Evolutionary conservation across 2,888 invertebrate genomes (phyloP), one percentile per base, ranked within the genome.

Genomic region (Pseudococcus viburni): DNA sequence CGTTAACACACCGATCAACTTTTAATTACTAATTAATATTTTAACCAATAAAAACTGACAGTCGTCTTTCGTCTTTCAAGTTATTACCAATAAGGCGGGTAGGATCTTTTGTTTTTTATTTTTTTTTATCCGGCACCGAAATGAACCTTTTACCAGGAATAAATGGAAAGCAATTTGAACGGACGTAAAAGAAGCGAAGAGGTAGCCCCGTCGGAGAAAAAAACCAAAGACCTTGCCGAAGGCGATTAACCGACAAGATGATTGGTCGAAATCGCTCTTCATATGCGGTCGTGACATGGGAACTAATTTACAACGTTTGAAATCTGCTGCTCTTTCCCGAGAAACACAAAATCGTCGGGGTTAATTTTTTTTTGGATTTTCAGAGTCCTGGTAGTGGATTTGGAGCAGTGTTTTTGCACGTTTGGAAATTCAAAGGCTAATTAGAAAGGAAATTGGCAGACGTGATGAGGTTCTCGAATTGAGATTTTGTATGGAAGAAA

Each of bases 41-140:
- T 59, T 88, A 80, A 88, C 80, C 88, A 88, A 88, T 88, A 88
- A 88, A 88, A 88, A 80, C 88, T 83, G 80, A 88, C 88, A 88
- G 83, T 88, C 51, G 51, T 80, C 80, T 83, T 55, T 88, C 51
- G 51, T 80, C 80, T 83, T 55, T 80, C 33, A 68, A 68, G 59
- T 64, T 86, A 80, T 51, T 59, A 88, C 48, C 46, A 83, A 80
- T 59, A 87, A 88, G 83, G 80, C 88, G 88, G 80, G 48, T 39
- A 22, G 59, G n/a, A 55, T 59, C 88, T 88, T 88, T 88, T 80
- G 80, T 88, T 83, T 88, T 86, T n/a, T 77, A 9, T 12, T 26
- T 42, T 55, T 55, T 84, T 48, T 26, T 42, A 73, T 68, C 33
- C 73, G 22, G 42, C 33, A 80, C 51, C 77, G 51, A 77, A 77